A percentile compares a stretch with the other conserved stretches of the same genome.
Conservation (phyloP, 2,888 invertebrate species). For the Acanthococcus lagerstroemiae region DNA sequence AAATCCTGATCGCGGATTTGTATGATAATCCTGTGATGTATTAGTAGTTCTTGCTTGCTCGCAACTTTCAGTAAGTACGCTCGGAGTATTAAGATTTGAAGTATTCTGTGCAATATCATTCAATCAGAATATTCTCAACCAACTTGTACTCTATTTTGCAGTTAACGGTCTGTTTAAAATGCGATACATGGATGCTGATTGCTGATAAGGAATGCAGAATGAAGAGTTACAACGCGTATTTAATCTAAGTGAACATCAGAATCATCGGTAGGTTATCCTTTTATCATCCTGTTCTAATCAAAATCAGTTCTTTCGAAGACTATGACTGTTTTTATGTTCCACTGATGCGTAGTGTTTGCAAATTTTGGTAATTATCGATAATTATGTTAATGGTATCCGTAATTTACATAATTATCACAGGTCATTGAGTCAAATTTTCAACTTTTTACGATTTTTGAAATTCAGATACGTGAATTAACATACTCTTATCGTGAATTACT, state of each 20-base stretch:
- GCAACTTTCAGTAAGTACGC: neutral
- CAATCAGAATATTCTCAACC: neutral
- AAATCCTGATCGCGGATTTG: too few relatives aligned
- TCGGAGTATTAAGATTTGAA: neutral
- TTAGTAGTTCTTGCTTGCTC: neutral
- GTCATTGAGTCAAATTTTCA: too few relatives aligned
- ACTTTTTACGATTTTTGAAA: too few relatives aligned
- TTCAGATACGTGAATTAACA: too few relatives aligned
- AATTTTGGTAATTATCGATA: too few relatives aligned
- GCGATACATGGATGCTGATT: conserved; percentile 13
- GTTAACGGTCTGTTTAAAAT: conserved; percentile 11
- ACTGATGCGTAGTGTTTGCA: too few relatives aligned
- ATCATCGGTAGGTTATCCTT: conserved; percentile 19
- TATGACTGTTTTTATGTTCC: too few relatives aligned
- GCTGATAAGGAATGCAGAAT: conserved; percentile 31
- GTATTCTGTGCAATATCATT: neutral
- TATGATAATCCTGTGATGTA: neutral
- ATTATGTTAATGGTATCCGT: too few relatives aligned
- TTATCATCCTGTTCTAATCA: neutral
- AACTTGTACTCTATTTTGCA: neutral
- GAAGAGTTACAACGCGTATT: conserved; percentile 29
- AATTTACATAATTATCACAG: too few relatives aligned
- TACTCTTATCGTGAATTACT: too few relatives aligned
- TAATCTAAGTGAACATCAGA: conserved; percentile 25
- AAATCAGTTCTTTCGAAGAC: too few relatives aligned